Conservation (phyloP, 2,888 invertebrate species). For the Arrhopalites spinosus region DNA sequence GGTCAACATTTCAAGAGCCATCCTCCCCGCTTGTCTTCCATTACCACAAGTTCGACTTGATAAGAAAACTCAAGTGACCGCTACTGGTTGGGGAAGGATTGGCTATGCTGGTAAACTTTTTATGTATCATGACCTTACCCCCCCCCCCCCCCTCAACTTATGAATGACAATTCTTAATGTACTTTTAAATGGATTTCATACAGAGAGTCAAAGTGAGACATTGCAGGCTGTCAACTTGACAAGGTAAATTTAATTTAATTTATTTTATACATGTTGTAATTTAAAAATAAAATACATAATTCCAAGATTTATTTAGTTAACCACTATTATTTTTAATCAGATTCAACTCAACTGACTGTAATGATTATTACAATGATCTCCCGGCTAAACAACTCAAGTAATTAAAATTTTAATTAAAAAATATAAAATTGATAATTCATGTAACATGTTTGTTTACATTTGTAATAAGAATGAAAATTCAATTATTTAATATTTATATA, state of each 20-base stretch:
- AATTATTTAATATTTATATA: no score
- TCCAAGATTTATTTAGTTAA: no score
- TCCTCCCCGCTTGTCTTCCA: slow-evolving; percentile 36
- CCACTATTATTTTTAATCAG: no score
- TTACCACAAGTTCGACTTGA: slow-evolving; percentile 18
- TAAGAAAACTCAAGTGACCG: slow-evolving; percentile 11
- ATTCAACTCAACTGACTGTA: slow-evolving; percentile 43
- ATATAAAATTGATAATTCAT: no score
- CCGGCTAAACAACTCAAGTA: slow-evolving; percentile 35
- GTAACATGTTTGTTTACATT: no score
- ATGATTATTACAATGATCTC: slow-evolving; percentile 37
- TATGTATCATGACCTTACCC: no score
- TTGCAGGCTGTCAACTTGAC: slow-evolving; percentile 47
- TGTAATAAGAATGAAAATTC: no score
- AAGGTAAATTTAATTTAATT: no score
- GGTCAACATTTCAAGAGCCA: slow-evolving; percentile 8
- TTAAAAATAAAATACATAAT: no score
- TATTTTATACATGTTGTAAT: no score
- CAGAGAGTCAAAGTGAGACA: slow-evolving; percentile 42
- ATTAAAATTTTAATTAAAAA: neutral
- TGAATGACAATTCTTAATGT: slow-evolving; percentile 3
- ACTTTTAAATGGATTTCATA: no score
- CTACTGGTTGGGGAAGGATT: slow-evolving; percentile 30
- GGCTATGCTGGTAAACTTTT: slow-evolving; percentile 26
- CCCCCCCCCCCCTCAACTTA: no score